These are phyloP conservation scores for Mnemiopsis leidyi DNA, from an alignment of 37 sponge, comb jelly and placozoan species.

Conservation along the genomic window DNA sequence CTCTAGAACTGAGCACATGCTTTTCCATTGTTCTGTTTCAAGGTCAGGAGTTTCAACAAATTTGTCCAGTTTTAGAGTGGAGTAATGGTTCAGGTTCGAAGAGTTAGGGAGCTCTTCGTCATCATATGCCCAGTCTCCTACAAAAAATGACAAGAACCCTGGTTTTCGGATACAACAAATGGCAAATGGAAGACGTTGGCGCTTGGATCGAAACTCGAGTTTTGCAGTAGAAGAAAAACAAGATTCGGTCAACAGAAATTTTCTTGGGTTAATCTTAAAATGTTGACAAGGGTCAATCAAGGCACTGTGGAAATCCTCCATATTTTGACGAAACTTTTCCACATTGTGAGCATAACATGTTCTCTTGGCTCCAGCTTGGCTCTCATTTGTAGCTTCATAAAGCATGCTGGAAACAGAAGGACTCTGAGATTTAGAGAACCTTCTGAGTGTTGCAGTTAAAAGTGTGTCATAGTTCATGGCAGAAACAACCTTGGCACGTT, in stretches of 20 bases:
- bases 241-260: background rate
- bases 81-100: background rate
- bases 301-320: constrained; percentile 7
- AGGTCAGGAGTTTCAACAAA: constrained; percentile 5
- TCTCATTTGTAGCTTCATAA: background rate
- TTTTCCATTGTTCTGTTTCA: background rate
- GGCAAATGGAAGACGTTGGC: constrained; percentile 39
- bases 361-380: background rate
- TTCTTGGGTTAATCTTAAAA: background rate
- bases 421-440: background rate
- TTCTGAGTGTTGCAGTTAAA: background rate
- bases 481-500: background rate
- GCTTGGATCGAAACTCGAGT: background rate
- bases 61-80: background rate
- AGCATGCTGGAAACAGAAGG: background rate
- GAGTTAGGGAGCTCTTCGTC: background rate
- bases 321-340: background rate
- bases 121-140: constrained; percentile 24
- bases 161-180: constrained; percentile 1
- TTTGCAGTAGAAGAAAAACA: background rate
- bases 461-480: constrained; percentile 13
- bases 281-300: background rate
- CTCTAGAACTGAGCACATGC: background rate
- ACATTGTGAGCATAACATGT: background rate
- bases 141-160: constrained; percentile 20